Evolutionary conservation across 2,797 vertebrate genomes (phyloP), one percentile per base, ranked within the genome.

Genomic region (Sebastes matsubarae): DNA sequence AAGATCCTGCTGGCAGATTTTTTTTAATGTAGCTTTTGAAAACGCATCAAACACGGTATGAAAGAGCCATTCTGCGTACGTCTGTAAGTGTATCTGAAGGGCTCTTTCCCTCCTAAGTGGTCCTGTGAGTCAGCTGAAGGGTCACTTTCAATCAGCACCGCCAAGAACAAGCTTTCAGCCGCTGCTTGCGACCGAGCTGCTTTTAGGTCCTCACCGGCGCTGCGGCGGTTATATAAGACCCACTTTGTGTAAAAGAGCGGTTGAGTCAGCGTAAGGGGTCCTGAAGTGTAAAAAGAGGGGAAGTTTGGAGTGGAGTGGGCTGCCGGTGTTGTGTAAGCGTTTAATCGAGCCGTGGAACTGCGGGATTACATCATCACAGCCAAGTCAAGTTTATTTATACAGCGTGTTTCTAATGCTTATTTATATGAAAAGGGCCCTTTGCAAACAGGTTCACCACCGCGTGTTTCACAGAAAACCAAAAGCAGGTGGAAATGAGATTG

Each of bases 231-330:
- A 90, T 71, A 79, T 93, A 94, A 95, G 80, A 87, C 46, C 80
- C 87, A 88, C 70, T 90, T 88, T 88, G 85, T 87, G 66, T 72
- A 73, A 89, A 89, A 89, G 77, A 89, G 90, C 25, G 42, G 83
- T 87, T 90, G 91, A 92, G 88, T 94, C 91, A 91, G 85, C 36
- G 58, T 74, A 52, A 82, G 85, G 89, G 92, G 86, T 90, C 91
- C 91, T 81, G 77, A 88, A 85, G 92, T 89, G 82, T 77, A 72
- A 84, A n/a, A 42, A 42, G 20, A 74, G 78, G 80, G 84, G 85
- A 82, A 81, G 83, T 79, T 82, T 78, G 68, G 83, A 90, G 87
- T 85, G 77, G 91, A 89, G 88, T 93, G 90, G 88, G 90, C 84
- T 68, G 84, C 59, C 20, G 18, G 50, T 77, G 86, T 93, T 94